Conservation (phyloP, 2,113 vertebrate species). For the Vidua macroura region DNA sequence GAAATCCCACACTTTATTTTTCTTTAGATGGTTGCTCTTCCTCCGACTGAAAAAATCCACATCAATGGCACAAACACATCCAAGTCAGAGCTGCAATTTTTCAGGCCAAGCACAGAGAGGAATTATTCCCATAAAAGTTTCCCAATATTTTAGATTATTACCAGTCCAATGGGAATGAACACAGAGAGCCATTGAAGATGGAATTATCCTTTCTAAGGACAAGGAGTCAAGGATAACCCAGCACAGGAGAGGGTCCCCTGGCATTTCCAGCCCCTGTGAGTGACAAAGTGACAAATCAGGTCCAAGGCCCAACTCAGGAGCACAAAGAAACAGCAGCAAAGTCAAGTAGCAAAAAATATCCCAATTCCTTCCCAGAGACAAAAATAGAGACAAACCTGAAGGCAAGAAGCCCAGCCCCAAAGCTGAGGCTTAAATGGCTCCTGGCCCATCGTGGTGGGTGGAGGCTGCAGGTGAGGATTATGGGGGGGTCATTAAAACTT, state of each 20-base stretch:
- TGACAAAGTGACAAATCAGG: neutral
- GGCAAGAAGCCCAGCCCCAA: fast-evolving
- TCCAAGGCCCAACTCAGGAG: neutral
- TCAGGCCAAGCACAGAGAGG: neutral
- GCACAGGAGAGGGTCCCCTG: too few relatives aligned
- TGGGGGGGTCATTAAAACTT: neutral
- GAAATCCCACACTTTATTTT: neutral
- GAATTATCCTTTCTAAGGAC: neutral
- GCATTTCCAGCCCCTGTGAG: neutral
- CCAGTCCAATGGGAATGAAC: fast-evolving
- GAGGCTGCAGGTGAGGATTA: neutral
- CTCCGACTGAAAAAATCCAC: fast-evolving
- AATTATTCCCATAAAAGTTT: neutral
- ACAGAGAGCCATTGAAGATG: fast-evolving
- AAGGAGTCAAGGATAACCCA: neutral
- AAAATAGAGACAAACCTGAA: fast-evolving
- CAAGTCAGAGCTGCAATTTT: neutral
- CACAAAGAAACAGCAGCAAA: neutral
- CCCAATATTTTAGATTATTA: neutral
- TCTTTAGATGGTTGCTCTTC: neutral
- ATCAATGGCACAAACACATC: fast-evolving
- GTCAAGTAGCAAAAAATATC: neutral
- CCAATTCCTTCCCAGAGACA: neutral
- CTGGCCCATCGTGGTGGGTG: neutral
- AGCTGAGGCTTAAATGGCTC: neutral